phyloP scores from a whole-genome alignment of 2,888 invertebrate species.

The Eupeodes luniger region DNA sequence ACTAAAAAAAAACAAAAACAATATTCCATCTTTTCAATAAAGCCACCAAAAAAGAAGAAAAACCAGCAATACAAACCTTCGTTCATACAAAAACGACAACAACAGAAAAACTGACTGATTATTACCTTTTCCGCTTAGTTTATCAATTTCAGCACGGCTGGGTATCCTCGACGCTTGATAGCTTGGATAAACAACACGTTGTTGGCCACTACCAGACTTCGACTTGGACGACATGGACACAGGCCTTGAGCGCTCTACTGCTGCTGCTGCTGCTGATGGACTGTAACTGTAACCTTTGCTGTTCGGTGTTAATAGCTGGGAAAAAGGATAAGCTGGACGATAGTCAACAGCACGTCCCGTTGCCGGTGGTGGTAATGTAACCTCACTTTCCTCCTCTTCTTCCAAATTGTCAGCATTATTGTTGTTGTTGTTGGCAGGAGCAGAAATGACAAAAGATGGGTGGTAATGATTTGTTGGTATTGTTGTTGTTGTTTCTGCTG shows the following conservation, averaged over 20 bases:
- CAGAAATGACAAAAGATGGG: conserved; percentile 49
- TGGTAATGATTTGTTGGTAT: conserved; percentile 65
- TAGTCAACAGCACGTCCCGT: conserved; percentile 83
- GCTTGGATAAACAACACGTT: conserved; percentile 75
- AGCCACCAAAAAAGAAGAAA: neutral
- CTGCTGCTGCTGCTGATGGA: conserved; percentile 37
- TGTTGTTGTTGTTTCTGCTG: neutral
- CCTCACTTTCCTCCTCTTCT: conserved; percentile 29
- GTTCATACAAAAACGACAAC: conserved; percentile 20
- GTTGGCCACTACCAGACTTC: conserved; percentile 39
- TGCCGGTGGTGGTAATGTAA: conserved; percentile 63
- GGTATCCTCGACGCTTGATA: conserved; percentile 75
- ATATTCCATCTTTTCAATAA: conserved; percentile 29
- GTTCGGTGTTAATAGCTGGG: conserved; percentile 79
- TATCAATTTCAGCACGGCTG: conserved; percentile 79
- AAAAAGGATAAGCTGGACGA: conserved; percentile 81
- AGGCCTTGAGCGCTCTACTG: conserved; percentile 54
- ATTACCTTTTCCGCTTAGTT: conserved; percentile 77
- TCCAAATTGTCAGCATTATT: conserved; percentile 53
- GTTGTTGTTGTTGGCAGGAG: neutral
- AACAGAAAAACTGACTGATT: conserved; percentile 42
- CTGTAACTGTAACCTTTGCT: conserved; percentile 71
- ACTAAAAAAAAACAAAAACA: conserved; percentile 4
- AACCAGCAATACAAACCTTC: conserved; percentile 30
- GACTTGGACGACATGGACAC: conserved; percentile 44